Conservation (phyloP, 2,113 vertebrate species). For the Anarrhichthys ocellatus region DNA sequence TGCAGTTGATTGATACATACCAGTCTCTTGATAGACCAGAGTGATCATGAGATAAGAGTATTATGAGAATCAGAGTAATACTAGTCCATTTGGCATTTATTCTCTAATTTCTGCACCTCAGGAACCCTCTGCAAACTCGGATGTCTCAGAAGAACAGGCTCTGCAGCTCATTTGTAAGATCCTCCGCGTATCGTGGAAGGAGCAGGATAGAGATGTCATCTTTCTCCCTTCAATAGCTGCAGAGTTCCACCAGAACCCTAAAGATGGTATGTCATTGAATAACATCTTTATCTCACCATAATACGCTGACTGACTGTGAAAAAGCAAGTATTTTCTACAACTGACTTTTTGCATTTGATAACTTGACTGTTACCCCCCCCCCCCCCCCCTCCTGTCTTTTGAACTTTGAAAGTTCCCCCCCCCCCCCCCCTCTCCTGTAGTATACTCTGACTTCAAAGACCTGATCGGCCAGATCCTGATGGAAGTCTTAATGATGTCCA, state of each 20-base stretch:
- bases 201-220: constrained; percentile 96
- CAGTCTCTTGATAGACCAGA: background rate
- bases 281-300: background rate
- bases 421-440: constrained; percentile 72
- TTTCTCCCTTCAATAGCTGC: constrained; percentile 93
- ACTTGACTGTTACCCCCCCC: background rate
- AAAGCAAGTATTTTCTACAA: background rate
- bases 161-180: constrained; percentile 99
- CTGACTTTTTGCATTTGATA: background rate
- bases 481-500: constrained; percentile 99
- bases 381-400: too few relatives aligned
- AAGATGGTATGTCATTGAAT: constrained; percentile 86
- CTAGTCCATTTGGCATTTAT: background rate
- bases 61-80: background rate
- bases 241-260: constrained; percentile 94
- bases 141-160: constrained; percentile 97
- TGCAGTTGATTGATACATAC: background rate
- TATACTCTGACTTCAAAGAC: constrained; percentile 98
- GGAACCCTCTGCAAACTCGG: constrained; percentile 90
- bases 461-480: constrained; percentile 98
- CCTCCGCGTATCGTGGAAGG: constrained; percentile 98
- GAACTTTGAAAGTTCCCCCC: too few relatives aligned
- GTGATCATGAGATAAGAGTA: background rate
- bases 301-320: background rate
- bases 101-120: constrained; percentile 54